A percentile compares a stretch with the other conserved stretches of the same genome.
Conservation (phyloP, 2,888 invertebrate species). For the Protophormia terraenovae region DNA sequence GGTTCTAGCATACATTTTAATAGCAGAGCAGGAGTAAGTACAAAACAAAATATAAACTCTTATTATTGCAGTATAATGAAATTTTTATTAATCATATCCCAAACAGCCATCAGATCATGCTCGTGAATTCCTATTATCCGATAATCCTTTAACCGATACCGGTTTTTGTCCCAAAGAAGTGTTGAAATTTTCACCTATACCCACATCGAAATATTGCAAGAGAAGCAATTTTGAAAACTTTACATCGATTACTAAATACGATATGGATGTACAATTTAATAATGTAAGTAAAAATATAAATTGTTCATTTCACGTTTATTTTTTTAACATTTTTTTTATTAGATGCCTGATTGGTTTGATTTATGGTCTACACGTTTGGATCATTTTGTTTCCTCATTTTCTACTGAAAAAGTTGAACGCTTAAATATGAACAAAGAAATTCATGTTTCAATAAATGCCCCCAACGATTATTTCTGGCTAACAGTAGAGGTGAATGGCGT, state of each 20-base stretch:
- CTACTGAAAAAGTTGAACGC: conserved; percentile 77
- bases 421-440: conserved; percentile 78
- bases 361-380: conserved; percentile 79
- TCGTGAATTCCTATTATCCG: conserved; percentile 77
- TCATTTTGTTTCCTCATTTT: conserved; percentile 79
- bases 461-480: conserved; percentile 78
- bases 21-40: conserved; percentile 79
- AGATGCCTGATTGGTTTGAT: conserved; percentile 81
- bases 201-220: conserved; percentile 80
- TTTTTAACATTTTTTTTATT: neutral
- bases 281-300: conserved; percentile 77
- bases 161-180: conserved; percentile 80
- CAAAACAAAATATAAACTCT: neutral
- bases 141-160: conserved; percentile 77
- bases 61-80: neutral
- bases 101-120: conserved; percentile 79
- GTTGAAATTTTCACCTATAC: conserved; percentile 80
- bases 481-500: conserved; percentile 78
- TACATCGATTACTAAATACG: conserved; percentile 79
- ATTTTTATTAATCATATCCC: neutral
- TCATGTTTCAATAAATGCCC: conserved; percentile 77
- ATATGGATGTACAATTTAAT: conserved; percentile 78
- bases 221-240: conserved; percentile 80
- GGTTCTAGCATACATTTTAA: conserved; percentile 77
- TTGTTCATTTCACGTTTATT: neutral